Base-by-base conservation (phyloP, 2,113 vertebrate genomes). In the Progne subis region DNA sequence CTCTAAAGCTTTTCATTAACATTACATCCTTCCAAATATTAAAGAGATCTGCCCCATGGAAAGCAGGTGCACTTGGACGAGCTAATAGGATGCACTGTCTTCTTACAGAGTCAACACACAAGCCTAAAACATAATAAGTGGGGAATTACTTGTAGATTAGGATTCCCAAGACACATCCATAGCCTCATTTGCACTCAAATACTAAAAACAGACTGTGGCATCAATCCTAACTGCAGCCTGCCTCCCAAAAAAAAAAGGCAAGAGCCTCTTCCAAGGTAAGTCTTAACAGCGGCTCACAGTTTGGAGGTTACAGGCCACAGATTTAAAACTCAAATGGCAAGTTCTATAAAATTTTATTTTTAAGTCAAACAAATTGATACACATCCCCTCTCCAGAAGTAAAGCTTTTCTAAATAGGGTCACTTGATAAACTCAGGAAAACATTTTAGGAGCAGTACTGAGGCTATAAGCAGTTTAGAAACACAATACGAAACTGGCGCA, bases 141-240 rank as follows among this genome's bases (percentile, higher is more conserved):
- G 18, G 60, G 65, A 92, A 92, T 68, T 67, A 80, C 68, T 67
- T 39, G 43, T 32, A 75, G 46, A 69, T 85, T 25, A 74, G 70
- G 70, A 79, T 60, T 89, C 77, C 67, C 67, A 71, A 82, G 43
- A 53, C 55, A 80, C 88, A 46, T 41, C 49, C 85, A 85, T 11
- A 46, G 61, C 77, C 74, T 87, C 77, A 85, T 46, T 43, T 87
- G 87, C 84, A 89, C 93, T 79, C 81, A 57, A 78, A 49, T 34
- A 82, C 72, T 91, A 88, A 92, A 94, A 91, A 25, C 72, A 94
- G 93, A 68, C 57, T 34, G 81, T 34, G 69, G 57, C 39, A 92
- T 46, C 86, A 55, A 75, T 63, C 5, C 2, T 47, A 82, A 88
- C 52, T 68, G 52, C 64, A 88, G 65, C n/a, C 46, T 71, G 43